Percentiles rank a stretch among this genome's conserved stretches.
phyloP scores from a whole-genome alignment of 1,140 invertebrate species.

The Spodoptera frugiperda region DNA sequence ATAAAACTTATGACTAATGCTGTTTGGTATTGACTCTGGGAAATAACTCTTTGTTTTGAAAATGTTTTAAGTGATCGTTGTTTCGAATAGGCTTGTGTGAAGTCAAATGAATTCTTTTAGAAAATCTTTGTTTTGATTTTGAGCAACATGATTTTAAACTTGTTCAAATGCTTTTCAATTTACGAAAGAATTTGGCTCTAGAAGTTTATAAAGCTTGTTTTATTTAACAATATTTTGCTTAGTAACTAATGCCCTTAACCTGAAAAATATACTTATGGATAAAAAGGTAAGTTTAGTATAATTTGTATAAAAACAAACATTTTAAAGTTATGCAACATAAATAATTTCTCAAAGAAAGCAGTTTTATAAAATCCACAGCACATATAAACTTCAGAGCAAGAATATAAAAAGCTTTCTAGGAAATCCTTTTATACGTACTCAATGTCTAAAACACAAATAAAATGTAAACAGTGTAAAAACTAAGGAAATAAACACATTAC shows the following conservation, averaged over 20 bases:
- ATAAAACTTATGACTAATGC: constrained; percentile 33
- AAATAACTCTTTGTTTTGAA: constrained; percentile 26
- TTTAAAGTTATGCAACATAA: too few species aligned
- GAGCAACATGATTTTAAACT: too few species aligned
- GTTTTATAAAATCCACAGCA: neutral
- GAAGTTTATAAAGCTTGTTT: too few species aligned
- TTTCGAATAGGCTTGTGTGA: constrained; percentile 7
- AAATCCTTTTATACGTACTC: constrained; percentile 22
- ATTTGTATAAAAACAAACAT: too few species aligned
- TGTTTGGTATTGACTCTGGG: constrained; percentile 3
- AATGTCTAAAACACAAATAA: constrained; percentile 16
- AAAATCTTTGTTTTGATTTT: too few species aligned
- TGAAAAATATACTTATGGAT: too few species aligned
- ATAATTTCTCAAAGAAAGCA: neutral
- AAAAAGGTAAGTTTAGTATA: too few species aligned
- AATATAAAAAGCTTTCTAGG: neutral
- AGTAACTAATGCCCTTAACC: too few species aligned
- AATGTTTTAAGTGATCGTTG: constrained; percentile 5
- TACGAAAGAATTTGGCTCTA: too few species aligned
- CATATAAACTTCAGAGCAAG: neutral
- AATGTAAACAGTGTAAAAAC: constrained; percentile 27
- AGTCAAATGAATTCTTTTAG: neutral
- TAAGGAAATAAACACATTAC: constrained; percentile 38
- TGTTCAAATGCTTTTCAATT: too few species aligned
- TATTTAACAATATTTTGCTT: too few species aligned